Conservation (phyloP, 1,140 invertebrate species). For the Heliconius hewitsoni region DNA sequence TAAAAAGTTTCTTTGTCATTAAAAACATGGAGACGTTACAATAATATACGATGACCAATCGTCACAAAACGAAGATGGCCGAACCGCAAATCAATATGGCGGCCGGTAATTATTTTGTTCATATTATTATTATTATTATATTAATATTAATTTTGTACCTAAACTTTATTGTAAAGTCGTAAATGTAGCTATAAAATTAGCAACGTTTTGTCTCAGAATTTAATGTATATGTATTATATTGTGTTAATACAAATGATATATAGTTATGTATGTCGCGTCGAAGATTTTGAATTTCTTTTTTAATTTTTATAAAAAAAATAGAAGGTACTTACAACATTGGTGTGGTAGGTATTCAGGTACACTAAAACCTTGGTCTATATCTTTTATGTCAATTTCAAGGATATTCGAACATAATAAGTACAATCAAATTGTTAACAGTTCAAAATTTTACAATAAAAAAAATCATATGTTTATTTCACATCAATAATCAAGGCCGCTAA, state of each 20-base stretch:
- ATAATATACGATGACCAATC: slow-evolving; percentile 51
- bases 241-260: neutral
- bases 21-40: slow-evolving; percentile 65
- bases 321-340: too few relatives aligned
- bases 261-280: neutral
- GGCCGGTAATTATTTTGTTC: slow-evolving; percentile 31
- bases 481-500: neutral
- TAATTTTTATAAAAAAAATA: too few relatives aligned
- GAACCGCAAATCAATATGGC: slow-evolving; percentile 53
- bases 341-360: too few relatives aligned
- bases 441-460: too few relatives aligned
- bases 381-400: too few relatives aligned
- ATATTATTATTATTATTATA: slow-evolving; percentile 14
- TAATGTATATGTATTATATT: neutral
- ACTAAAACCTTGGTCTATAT: too few relatives aligned
- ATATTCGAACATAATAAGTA: too few relatives aligned
- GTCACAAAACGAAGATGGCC: slow-evolving; percentile 53
- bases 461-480: neutral
- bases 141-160: slow-evolving; percentile 31
- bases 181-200: slow-evolving; percentile 34
- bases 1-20: slow-evolving; percentile 78
- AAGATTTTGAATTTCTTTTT: too few relatives aligned
- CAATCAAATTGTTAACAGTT: too few relatives aligned
- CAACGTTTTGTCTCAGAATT: slow-evolving; percentile 12
- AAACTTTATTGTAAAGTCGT: slow-evolving; percentile 34